A percentile compares a stretch with the other conserved stretches of the same genome.
Conservation (phyloP, 2,797 vertebrate species). For the Hypotaenidia okinawae region DNA sequence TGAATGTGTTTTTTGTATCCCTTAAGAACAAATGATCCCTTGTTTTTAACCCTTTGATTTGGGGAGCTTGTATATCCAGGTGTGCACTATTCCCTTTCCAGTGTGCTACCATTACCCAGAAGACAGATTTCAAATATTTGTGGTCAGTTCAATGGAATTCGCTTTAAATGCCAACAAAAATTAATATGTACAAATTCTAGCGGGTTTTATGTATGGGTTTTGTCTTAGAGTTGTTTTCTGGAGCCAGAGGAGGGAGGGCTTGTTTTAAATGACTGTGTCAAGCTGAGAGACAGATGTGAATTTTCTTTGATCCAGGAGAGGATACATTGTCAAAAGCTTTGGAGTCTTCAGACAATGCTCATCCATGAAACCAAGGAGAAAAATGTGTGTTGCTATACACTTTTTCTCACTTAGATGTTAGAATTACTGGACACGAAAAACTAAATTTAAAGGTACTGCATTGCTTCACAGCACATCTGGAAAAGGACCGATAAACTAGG, state of each 20-base stretch:
- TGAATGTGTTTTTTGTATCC: conserved; percentile 17
- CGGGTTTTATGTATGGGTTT: background rate
- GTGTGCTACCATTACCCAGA: conserved; percentile 24
- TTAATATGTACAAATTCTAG: conserved; percentile 16
- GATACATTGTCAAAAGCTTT: conserved; percentile 35
- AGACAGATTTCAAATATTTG: conserved; percentile 53
- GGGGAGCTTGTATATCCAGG: conserved; percentile 54
- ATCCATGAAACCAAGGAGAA: conserved; percentile 48
- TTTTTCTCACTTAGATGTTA: conserved; percentile 69
- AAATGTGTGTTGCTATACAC: conserved; percentile 18
- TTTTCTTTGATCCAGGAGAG: conserved; percentile 62
- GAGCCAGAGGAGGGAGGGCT: background rate
- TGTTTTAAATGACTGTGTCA: conserved; percentile 42
- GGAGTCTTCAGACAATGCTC: conserved; percentile 58
- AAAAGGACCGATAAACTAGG: conserved; percentile 56
- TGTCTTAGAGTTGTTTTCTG: conserved; percentile 39
- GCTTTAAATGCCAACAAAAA: conserved; percentile 46
- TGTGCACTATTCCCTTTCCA: conserved; percentile 33
- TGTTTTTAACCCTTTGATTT: conserved; percentile 71
- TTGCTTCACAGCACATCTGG: conserved; percentile 61
- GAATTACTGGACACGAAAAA: conserved; percentile 68
- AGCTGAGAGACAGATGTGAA: conserved; percentile 63
- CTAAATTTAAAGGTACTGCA: conserved; percentile 45
- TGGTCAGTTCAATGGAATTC: conserved; percentile 39
- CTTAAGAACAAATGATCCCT: conserved; percentile 54